Evolutionary conservation across 2,888 invertebrate genomes (phyloP).

Genomic region (Drosophila robusta): DNA sequence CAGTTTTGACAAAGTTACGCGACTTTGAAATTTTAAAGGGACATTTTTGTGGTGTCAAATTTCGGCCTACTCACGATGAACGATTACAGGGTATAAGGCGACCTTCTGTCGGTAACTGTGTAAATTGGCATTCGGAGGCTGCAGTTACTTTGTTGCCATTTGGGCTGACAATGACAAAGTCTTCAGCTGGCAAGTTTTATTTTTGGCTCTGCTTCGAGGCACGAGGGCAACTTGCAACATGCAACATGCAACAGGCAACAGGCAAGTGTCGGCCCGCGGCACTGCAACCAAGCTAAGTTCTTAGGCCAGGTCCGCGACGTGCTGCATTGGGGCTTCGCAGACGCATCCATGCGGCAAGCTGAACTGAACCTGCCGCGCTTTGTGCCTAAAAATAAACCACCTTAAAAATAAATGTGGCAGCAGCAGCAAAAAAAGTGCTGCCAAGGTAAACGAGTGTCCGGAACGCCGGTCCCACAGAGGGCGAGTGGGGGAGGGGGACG

Average conservation of each 20-base stretch:
- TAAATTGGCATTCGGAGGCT: slow-evolving; percentile 13
- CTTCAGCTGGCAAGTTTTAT: slow-evolving; percentile 22
- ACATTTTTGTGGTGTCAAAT: too few relatives aligned
- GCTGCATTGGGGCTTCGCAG: background rate
- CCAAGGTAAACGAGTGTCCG: slow-evolving; percentile 31
- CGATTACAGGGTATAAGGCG: background rate
- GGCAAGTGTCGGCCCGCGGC: slow-evolving; percentile 12
- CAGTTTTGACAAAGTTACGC: too few relatives aligned
- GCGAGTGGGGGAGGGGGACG: too few relatives aligned
- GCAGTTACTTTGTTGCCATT: slow-evolving; percentile 2
- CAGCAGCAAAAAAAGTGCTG: slow-evolving; percentile 1
- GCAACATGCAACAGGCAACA: slow-evolving; percentile 7
- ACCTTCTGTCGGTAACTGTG: background rate
- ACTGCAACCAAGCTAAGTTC: slow-evolving; percentile 27
- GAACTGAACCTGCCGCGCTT: slow-evolving; percentile 3
- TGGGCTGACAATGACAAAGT: slow-evolving; percentile 19
- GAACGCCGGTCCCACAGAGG: too few relatives aligned
- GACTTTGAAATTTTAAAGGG: too few relatives aligned
- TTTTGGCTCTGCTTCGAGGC: slow-evolving; percentile 20
- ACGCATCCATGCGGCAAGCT: slow-evolving; percentile 3
- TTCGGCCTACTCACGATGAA: background rate
- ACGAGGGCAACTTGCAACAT: background rate
- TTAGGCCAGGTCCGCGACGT: slow-evolving; percentile 17
- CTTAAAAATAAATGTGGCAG: slow-evolving; percentile 44
- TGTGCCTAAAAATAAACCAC: slow-evolving; percentile 51